Conservation (phyloP, 2,113 vertebrate genomes). For the Coptodon rendalli region DNA sequence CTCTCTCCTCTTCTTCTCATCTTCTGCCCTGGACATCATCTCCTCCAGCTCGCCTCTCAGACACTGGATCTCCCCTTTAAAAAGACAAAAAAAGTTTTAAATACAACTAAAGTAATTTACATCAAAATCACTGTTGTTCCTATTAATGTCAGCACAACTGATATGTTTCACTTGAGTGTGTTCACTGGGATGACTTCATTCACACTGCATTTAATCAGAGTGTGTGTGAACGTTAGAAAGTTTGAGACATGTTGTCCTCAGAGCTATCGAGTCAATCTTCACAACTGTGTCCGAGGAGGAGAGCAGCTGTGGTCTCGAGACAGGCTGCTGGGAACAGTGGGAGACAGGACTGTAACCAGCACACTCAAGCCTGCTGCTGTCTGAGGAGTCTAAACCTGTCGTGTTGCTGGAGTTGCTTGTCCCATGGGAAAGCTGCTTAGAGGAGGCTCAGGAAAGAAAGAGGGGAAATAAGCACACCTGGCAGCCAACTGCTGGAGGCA, state of each 20-base stretch:
- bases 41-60: constrained; percentile 68
- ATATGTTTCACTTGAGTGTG: background rate
- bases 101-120: background rate
- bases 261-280: background rate
- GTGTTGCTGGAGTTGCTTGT: background rate
- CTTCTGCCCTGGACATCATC: background rate
- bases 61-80: constrained; percentile 78
- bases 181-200: background rate
- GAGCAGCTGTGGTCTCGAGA: background rate
- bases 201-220: background rate
- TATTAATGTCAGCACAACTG: background rate
- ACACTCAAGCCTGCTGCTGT: background rate
- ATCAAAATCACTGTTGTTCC: background rate
- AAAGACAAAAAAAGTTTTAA: background rate
- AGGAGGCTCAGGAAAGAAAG: background rate
- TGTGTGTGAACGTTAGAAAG: background rate
- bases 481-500: background rate
- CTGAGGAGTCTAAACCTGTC: background rate
- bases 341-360: background rate
- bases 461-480: background rate
- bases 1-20: constrained; percentile 11
- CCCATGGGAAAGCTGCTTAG: background rate
- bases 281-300: background rate
- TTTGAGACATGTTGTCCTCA: background rate
- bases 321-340: background rate